Conservation (phyloP, 1,140 invertebrate genomes). For the Camponotus pennsylvanicus region DNA sequence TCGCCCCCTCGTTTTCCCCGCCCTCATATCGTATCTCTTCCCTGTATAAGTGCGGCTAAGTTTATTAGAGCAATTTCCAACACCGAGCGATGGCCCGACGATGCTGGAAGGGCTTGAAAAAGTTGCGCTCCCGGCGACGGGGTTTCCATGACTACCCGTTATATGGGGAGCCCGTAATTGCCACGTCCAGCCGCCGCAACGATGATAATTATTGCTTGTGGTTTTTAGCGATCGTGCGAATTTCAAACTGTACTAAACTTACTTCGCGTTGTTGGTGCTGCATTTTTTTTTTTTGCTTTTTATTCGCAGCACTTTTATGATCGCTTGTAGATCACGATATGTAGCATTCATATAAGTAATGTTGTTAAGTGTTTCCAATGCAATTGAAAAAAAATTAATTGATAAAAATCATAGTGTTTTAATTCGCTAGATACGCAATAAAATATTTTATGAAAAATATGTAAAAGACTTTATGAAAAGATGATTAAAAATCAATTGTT, state of each 20-base stretch:
- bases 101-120: constrained; percentile 64
- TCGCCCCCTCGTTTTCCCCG: neutral
- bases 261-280: neutral
- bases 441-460: too few relatives aligned
- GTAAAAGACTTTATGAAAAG: too few relatives aligned
- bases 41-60: constrained; percentile 66
- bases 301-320: neutral
- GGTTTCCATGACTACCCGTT: constrained; percentile 75
- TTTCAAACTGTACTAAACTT: constrained; percentile 31
- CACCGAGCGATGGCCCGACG: constrained; percentile 42
- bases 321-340: too few relatives aligned
- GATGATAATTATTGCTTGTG: constrained; percentile 69
- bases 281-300: neutral
- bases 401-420: too few relatives aligned
- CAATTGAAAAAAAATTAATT: neutral
- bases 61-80: constrained; percentile 79
- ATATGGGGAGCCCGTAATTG: constrained; percentile 69
- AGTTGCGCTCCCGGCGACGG: constrained; percentile 52
- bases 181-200: constrained; percentile 50
- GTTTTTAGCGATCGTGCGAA: constrained; percentile 62
- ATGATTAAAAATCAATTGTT: too few relatives aligned
- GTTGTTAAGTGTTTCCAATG: neutral
- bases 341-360: neutral
- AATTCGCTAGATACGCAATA: too few relatives aligned
- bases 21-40: constrained; percentile 23